phyloP scores from a whole-genome alignment of 30 jellyfish, hydroid and myxozoan species.

The Hydractinia echinata region DNA sequence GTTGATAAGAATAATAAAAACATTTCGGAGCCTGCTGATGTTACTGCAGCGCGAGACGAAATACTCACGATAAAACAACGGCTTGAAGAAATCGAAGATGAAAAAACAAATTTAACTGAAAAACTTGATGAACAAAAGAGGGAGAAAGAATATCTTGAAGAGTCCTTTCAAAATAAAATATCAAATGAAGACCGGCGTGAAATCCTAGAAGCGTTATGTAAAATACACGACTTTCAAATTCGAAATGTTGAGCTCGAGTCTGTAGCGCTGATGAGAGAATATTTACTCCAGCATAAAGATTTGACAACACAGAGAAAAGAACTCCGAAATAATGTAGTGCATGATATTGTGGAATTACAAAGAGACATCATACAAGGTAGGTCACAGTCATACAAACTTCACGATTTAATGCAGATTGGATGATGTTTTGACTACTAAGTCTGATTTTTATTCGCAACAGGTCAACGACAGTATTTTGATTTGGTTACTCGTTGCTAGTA shows the following conservation, averaged over 20 bases:
- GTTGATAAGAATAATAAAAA: not conserved
- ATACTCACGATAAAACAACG: constrained; percentile 42
- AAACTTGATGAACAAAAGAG: constrained; percentile 47
- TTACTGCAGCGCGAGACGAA: constrained; percentile 84
- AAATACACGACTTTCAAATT: constrained; percentile 84
- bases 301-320: constrained; percentile 74
- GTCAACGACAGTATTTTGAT: no score
- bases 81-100: constrained; percentile 52
- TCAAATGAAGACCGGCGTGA: constrained; percentile 91
- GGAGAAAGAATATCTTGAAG: constrained; percentile 54
- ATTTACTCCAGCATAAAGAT: constrained; percentile 79
- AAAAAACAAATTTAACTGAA: constrained; percentile 57
- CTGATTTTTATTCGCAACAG: no score
- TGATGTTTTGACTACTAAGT: no score
- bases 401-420: no score
- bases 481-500: no score
- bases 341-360: constrained; percentile 74
- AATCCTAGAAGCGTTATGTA: constrained; percentile 63
- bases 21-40: constrained; percentile 88
- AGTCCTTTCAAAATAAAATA: constrained; percentile 41
- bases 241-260: constrained; percentile 87
- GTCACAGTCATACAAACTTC: not conserved
- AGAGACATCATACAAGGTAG: constrained; percentile 66
- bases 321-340: constrained; percentile 54
- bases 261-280: constrained; percentile 74